phyloP scores from a whole-genome alignment of 2,888 invertebrate genomes.

The Ophonus ardosiacus region DNA sequence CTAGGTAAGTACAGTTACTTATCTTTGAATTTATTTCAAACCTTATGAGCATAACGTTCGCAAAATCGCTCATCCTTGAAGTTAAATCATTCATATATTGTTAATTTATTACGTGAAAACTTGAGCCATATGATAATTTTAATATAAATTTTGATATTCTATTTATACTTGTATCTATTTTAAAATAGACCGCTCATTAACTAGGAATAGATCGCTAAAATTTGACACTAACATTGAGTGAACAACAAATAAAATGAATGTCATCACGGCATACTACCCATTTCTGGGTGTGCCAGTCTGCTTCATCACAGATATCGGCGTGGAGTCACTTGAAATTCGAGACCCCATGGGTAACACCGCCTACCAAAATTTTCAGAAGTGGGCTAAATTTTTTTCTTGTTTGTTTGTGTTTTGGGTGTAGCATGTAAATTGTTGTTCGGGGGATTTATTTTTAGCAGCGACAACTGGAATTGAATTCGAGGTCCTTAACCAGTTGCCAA shows the following conservation, averaged over 20 bases:
- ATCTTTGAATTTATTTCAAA: slow-evolving; percentile 32
- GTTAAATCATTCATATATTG: neutral
- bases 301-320: too few species aligned
- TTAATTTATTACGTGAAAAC: slow-evolving; percentile 19
- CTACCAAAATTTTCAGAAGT: neutral
- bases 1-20: slow-evolving; percentile 76
- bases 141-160: slow-evolving; percentile 45
- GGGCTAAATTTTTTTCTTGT: too few species aligned
- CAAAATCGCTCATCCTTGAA: slow-evolving; percentile 23
- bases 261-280: too few species aligned
- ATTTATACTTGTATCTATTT: slow-evolving; percentile 33
- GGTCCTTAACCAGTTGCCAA: neutral
- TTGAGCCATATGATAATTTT: slow-evolving; percentile 9
- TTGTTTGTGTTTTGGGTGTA: neutral
- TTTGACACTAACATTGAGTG: slow-evolving; percentile 15
- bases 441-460: neutral
- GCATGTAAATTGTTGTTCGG: neutral
- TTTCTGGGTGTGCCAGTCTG: too few species aligned
- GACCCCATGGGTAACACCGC: neutral
- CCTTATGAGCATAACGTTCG: slow-evolving; percentile 17
- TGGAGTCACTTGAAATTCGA: too few species aligned
- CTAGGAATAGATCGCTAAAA: slow-evolving; percentile 44
- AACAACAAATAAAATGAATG: too few species aligned
- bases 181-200: slow-evolving; percentile 35
- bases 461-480: neutral